Percentiles rank a stretch among this genome's conserved stretches.
These are phyloP conservation scores for Philopedon plagiatum DNA, from an alignment of 2,888 invertebrate species.

Conservation along the genomic window DNA sequence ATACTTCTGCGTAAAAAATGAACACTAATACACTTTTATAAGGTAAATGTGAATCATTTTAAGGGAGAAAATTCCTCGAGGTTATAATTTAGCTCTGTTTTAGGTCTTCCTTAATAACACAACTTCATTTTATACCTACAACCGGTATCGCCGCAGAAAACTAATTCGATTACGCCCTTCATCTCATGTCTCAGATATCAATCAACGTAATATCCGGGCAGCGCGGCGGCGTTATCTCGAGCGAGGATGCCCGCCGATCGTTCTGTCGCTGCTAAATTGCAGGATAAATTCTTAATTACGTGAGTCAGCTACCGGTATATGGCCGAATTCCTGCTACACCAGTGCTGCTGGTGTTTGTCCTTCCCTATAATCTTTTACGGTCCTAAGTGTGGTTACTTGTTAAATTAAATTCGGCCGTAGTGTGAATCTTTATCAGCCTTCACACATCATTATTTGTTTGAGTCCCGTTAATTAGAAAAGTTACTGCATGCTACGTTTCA, in stretches of 20 bases:
- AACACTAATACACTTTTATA: too few relatives aligned
- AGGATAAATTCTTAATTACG: conserved; percentile 62
- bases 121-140: too few relatives aligned
- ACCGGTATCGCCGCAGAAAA: neutral
- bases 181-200: conserved; percentile 38
- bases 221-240: conserved; percentile 57
- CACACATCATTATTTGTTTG: conserved; percentile 35
- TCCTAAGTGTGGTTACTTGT: conserved; percentile 48
- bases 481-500: conserved; percentile 4
- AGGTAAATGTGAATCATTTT: too few relatives aligned
- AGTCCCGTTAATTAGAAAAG: conserved; percentile 26
- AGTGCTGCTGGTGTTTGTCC: conserved; percentile 37
- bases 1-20: too few relatives aligned
- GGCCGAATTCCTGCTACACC: conserved; percentile 50
- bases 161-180: conserved; percentile 1
- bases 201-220: conserved; percentile 42
- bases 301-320: conserved; percentile 59
- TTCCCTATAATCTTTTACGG: conserved; percentile 47
- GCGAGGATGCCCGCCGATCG: conserved; percentile 55
- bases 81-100: too few relatives aligned
- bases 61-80: too few relatives aligned
- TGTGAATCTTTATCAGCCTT: conserved; percentile 34
- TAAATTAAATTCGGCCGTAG: conserved; percentile 45
- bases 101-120: too few relatives aligned
- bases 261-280: conserved; percentile 57